Evolutionary conservation across 1,140 invertebrate genomes (phyloP), one percentile per base, ranked within the genome.

Genomic region (Sipha flava): DNA sequence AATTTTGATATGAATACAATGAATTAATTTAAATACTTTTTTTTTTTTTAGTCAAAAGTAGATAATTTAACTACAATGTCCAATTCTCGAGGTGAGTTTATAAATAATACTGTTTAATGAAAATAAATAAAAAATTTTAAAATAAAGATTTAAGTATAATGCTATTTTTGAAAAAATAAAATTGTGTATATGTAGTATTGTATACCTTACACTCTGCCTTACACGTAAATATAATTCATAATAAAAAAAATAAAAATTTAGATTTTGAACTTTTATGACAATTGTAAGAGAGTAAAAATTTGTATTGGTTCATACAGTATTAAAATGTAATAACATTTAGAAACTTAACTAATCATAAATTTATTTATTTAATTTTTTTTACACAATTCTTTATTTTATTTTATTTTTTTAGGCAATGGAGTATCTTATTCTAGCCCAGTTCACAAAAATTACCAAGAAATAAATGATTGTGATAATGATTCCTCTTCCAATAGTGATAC

Each of bases 401-500:
- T 43, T 18, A 0, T 7, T 31, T n/a, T 64, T 68, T 14, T 29
- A 70, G 66, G 7, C 7, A 70, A 70, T 1, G 66, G 66, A 47
- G 6, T 70, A 47, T 70, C 66, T n/a, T 77, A 40, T 75, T 75
- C 45, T 75, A 75, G 49, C 29, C 49, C 73, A 77, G 49, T 59
- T 4, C 73, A 57, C 3, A 77, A 40, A 59, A 59, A 77, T 43
- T 57, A 77, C 47, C 21, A 26, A 54, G 49, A 77, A 26, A 26
- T 52, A 21, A 77, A 77, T 26, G 34, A 77, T 3, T 57, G 18
- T 43, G 73, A 77, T 70, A 14, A 70, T 77, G 73, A 77, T 77
- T 52, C 31, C 12, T 59, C 72, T 54, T 75, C 73, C 0, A 77
- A 77, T 43, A 77, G 73, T 43, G 73, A 77, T n/a, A 77, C 73